A percentile compares a stretch with the other conserved stretches of the same genome.
phyloP scores from a whole-genome alignment of 2,888 invertebrate species.

The Allygus modestus region DNA sequence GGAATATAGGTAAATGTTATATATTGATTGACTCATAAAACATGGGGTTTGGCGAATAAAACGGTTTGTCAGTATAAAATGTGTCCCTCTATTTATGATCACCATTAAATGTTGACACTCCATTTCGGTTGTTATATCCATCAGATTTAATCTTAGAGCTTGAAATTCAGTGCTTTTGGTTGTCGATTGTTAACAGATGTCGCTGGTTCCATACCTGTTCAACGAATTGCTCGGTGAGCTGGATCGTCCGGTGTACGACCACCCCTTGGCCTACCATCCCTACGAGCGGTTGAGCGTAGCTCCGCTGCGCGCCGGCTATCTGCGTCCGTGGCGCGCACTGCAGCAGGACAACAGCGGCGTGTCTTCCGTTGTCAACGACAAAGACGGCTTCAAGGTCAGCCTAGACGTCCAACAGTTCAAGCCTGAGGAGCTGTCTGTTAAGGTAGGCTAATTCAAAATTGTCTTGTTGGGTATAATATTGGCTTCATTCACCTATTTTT shows the following conservation, averaged over 20 bases:
- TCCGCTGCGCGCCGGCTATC: slow-evolving; percentile 65
- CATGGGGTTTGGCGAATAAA: no score
- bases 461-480: background rate
- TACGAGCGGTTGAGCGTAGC: slow-evolving; percentile 46
- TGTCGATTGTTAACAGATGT: no score
- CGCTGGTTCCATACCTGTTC: slow-evolving; percentile 69
- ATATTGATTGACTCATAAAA: no score
- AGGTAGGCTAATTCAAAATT: slow-evolving; percentile 70
- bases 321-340: slow-evolving; percentile 68
- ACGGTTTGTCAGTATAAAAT: no score
- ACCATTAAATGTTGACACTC: no score
- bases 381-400: slow-evolving; percentile 71
- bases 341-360: slow-evolving; percentile 68
- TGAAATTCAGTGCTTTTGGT: no score
- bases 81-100: no score
- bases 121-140: no score
- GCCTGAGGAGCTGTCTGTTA: slow-evolving; percentile 75
- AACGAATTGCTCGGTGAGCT: slow-evolving; percentile 67
- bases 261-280: slow-evolving; percentile 66
- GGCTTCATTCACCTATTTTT: no score
- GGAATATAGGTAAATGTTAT: no score
- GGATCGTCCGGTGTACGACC: slow-evolving; percentile 67
- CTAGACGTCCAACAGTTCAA: slow-evolving; percentile 75
- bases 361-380: slow-evolving; percentile 68
- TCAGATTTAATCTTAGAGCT: no score